Evolutionary conservation across 2,113 vertebrate genomes (phyloP).

Genomic region (Bos indicus): DNA sequence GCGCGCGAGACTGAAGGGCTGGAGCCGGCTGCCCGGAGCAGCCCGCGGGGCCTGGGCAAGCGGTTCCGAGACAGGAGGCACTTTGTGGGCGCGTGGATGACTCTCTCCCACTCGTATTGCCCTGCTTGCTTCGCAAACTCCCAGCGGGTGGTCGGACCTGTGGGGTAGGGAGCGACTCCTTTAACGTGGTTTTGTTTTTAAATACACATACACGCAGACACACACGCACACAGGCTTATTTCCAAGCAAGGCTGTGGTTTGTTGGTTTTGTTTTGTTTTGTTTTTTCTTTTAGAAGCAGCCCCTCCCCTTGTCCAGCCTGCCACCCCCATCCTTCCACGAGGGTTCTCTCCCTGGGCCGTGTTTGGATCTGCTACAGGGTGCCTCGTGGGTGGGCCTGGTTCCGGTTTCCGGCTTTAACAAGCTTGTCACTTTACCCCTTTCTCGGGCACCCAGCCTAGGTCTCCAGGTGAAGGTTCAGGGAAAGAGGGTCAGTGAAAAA

Average conservation of each 20-base stretch:
- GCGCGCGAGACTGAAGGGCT: rapidly evolving
- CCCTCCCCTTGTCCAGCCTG: not conserved
- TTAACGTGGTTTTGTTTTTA: conserved; percentile 26
- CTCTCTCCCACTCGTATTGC: not conserved
- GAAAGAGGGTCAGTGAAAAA: not conserved
- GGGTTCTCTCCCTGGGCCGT: not conserved
- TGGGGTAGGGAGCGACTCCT: not conserved
- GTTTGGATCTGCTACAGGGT: not conserved
- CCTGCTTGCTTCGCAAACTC: not conserved
- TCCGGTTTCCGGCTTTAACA: not conserved
- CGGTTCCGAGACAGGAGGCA: not conserved
- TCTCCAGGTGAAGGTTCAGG: not conserved
- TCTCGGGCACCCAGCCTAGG: not conserved
- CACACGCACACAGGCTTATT: not conserved
- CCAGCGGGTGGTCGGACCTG: not conserved
- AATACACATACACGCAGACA: not conserved
- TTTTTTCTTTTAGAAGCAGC: not conserved
- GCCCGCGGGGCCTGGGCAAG: not conserved
- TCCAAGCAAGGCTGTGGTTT: not conserved
- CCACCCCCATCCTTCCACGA: not conserved
- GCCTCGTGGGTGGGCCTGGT: not conserved
- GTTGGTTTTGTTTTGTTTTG: not conserved
- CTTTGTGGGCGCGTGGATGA: not conserved
- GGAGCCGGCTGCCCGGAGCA: not conserved
- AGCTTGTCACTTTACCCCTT: not conserved